Base-by-base conservation (phyloP, 2,797 vertebrate species). In the Ciconia nigra region DNA sequence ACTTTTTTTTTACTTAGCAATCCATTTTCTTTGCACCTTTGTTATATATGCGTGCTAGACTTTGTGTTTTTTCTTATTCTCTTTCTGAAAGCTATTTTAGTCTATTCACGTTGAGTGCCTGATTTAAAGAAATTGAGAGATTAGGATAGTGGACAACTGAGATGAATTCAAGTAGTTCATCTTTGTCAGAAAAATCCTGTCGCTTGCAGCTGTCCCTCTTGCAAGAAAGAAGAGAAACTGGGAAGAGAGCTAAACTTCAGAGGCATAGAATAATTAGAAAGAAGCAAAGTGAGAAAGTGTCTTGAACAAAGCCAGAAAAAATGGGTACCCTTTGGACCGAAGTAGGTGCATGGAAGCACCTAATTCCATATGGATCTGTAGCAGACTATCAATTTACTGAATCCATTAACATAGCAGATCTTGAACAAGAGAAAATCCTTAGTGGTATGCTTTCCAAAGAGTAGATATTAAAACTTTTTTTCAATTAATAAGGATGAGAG, bases 111-210 rank as follows among this genome's bases (percentile, higher is more conserved):
- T 70, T 55, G 76, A 94, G 87, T 70, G 39, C 66, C 70, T 90
- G 73, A 92, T 90, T 83, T 92, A 90, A 95, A 89, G 89, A 87
- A 96, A 92, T 77, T 39, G 87, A 89, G 83, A 93, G 84, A 83
- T 95, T 93, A 87, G 74, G n/a, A 9, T 5, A 87, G 84, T 16
- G 67, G 81, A 89, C 84, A 95, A 67, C 59, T 71, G 76, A 92
- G 87, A 96, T 77, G 78, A 94, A 95, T 90, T 82, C 16, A 82
- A 67, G 92, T 19, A 87, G 76, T 94, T 85, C 8, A 80, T 94
- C 78, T 93, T 83, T 91, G 91, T 94, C 94, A 89, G 55, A 73
- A 89, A 83, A 89, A 57, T 42, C 63, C 42, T 63, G 46, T 77
- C 31, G 89, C 25, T 65, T 35, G 59, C 46, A 61, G 57, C 69